Conservation (phyloP, 2,113 vertebrate genomes). For the Hippopotamus amphibius region DNA sequence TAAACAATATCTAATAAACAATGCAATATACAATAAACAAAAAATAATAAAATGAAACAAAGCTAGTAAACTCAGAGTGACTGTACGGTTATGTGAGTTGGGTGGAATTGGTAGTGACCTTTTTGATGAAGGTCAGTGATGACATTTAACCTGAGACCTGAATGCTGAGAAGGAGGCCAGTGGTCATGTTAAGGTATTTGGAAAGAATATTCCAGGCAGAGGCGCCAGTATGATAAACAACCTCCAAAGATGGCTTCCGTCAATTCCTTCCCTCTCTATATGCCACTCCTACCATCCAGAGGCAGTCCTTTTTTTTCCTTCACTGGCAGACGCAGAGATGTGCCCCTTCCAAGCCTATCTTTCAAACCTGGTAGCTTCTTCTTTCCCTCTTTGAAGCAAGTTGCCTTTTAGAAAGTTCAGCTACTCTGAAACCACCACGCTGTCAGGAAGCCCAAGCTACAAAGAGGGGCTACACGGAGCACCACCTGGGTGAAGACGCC, state of each 20-base stretch:
- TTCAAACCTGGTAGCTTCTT: background rate
- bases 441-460: background rate
- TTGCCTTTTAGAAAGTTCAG: background rate
- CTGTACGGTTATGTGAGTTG: background rate
- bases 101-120: background rate
- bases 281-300: background rate
- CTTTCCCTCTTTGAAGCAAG: background rate
- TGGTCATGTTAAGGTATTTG: background rate
- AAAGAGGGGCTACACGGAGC: background rate
- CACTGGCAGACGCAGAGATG: background rate
- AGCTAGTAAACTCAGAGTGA: background rate
- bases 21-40: background rate
- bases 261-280: background rate
- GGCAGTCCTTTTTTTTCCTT: background rate
- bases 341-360: background rate
- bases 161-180: background rate
- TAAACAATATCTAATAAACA: background rate
- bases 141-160: background rate
- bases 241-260: background rate
- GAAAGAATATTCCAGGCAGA: background rate
- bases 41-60: background rate
- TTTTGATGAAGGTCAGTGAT: background rate
- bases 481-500: background rate
- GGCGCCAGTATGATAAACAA: background rate
- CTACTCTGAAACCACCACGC: background rate